Percentiles rank a stretch among this genome's conserved stretches.
These are phyloP conservation scores for Pollimyrus isidori DNA, from an alignment of 2,113 vertebrate genomes.

Conservation along the genomic window DNA sequence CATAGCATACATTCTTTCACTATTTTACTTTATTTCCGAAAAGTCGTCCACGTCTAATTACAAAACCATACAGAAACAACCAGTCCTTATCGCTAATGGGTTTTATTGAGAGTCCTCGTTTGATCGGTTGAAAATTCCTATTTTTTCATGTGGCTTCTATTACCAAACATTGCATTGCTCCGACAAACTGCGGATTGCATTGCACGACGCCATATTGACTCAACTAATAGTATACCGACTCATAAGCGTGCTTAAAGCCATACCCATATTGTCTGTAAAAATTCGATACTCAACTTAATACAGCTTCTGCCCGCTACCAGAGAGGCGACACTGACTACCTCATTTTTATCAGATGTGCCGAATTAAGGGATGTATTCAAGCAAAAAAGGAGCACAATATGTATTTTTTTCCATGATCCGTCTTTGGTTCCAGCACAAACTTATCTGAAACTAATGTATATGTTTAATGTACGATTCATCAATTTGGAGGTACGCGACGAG, in stretches of 20 bases:
- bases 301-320: not conserved
- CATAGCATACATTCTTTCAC: not conserved
- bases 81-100: conserved; percentile 28
- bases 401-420: not conserved
- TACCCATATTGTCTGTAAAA: conserved; percentile 18
- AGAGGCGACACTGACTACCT: not conserved
- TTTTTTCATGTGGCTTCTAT: conserved; percentile 47
- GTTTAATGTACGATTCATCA: not conserved
- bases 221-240: conserved; percentile 56
- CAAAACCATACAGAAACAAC: not conserved
- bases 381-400: not conserved
- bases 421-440: not conserved
- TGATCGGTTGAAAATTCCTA: conserved; percentile 32
- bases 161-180: conserved; percentile 46
- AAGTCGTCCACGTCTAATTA: not conserved
- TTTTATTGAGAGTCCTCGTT: conserved; percentile 38
- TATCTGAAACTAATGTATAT: not conserved
- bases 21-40: not conserved
- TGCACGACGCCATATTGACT: conserved; percentile 69
- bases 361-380: not conserved
- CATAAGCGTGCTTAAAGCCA: conserved; percentile 47
- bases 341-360: not conserved
- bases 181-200: conserved; percentile 50
- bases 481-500: not conserved
- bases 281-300: not conserved